These are phyloP conservation scores for Netelia fuscicornis DNA, from an alignment of 2,888 invertebrate genomes.

Conservation along the genomic window DNA sequence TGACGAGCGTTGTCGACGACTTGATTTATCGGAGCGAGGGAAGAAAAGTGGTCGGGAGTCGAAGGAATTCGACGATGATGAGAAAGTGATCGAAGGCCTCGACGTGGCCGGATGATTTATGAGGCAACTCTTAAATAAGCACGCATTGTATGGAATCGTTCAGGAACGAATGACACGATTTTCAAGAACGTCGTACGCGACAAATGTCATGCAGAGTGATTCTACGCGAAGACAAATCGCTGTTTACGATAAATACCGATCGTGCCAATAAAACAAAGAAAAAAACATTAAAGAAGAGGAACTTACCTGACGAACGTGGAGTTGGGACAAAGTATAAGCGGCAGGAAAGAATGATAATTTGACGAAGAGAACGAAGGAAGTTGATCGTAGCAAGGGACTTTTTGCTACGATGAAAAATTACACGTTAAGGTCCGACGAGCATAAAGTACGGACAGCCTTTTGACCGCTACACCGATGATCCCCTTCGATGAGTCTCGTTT, in stretches of 20 bases:
- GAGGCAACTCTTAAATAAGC: background rate
- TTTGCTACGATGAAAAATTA: slow-evolving; percentile 68
- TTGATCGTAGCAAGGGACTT: slow-evolving; percentile 31
- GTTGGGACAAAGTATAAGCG: slow-evolving; percentile 13
- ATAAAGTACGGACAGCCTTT: slow-evolving; percentile 78
- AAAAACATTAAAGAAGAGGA: background rate
- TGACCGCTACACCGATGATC: slow-evolving; percentile 79
- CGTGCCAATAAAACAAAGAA: background rate
- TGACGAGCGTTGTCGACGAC: background rate
- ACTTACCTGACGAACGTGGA: background rate
- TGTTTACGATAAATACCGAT: slow-evolving; percentile 28
- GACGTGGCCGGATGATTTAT: slow-evolving; percentile 35
- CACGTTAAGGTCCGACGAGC: slow-evolving; percentile 77
- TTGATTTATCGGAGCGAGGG: background rate
- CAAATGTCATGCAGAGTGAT: slow-evolving; percentile 53
- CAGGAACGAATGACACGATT: slow-evolving; percentile 60
- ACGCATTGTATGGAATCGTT: background rate
- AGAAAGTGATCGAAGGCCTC: slow-evolving; percentile 56
- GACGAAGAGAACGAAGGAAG: slow-evolving; percentile 13
- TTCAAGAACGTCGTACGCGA: slow-evolving; percentile 41
- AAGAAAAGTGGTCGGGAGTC: slow-evolving; percentile 13
- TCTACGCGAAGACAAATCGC: slow-evolving; percentile 49
- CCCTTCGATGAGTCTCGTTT: slow-evolving; percentile 77
- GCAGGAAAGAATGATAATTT: slow-evolving; percentile 34
- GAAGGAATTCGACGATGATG: slow-evolving; percentile 35